A percentile compares a stretch with the other conserved stretches of the same genome.
Evolutionary conservation across 2,113 vertebrate genomes (phyloP).

Genomic region (Laticauda colubrina): DNA sequence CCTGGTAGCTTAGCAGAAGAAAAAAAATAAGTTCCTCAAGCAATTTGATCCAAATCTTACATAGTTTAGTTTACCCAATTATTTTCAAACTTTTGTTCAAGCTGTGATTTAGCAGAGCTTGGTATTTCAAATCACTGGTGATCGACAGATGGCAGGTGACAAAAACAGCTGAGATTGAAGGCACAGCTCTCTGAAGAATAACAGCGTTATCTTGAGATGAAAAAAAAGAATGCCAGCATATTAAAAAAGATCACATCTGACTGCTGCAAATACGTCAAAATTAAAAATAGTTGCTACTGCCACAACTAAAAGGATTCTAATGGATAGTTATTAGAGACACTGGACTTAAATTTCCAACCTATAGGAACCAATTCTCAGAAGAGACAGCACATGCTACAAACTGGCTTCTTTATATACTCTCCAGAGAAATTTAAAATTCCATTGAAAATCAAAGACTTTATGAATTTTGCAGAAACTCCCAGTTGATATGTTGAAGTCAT

Average conservation of each 20-base stretch:
- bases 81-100: neutral
- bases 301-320: neutral
- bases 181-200: neutral
- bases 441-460: neutral
- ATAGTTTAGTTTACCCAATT: neutral
- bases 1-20: neutral
- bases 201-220: neutral
- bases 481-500: neutral
- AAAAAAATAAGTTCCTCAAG: neutral
- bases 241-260: neutral
- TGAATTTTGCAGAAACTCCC: neutral
- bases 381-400: neutral
- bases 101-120: neutral
- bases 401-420: neutral
- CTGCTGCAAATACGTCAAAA: neutral
- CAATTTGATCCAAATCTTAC: neutral
- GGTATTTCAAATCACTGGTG: neutral
- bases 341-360: neutral
- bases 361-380: neutral
- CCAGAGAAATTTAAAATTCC: neutral
- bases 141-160: conserved; percentile 5
- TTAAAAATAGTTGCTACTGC: neutral
- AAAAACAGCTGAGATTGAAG: conserved; percentile 4
- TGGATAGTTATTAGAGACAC: neutral
- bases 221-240: neutral